A percentile compares a stretch with the other conserved stretches of the same genome.
Conservation (phyloP, 2,797 vertebrate species). For the Trachops cirrhosus region DNA sequence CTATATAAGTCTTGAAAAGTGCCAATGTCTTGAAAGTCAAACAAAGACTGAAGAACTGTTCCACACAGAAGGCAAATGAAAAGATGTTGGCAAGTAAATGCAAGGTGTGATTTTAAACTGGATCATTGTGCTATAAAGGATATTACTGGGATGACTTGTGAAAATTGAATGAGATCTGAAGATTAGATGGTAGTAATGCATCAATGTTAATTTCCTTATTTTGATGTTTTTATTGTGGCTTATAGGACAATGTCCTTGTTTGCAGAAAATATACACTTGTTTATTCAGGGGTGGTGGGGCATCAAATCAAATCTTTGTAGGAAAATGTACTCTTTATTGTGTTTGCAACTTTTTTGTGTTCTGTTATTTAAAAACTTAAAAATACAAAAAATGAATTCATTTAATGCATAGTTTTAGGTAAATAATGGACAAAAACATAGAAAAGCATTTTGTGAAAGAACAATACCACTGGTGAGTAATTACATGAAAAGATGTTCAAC, state of each 20-base stretch:
- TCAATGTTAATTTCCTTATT: conserved; percentile 12
- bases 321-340: background rate
- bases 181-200: background rate
- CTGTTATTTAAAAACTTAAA: background rate
- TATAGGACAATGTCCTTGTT: background rate
- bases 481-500: background rate
- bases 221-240: background rate
- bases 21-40: background rate
- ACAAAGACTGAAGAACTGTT: background rate
- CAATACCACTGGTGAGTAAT: background rate
- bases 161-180: background rate
- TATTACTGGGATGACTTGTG: background rate
- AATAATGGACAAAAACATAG: background rate
- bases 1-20: background rate
- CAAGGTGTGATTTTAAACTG: background rate
- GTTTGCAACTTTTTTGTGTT: background rate
- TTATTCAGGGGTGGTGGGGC: background rate
- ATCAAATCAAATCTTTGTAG: background rate
- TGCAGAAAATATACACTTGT: background rate
- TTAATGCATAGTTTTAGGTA: background rate
- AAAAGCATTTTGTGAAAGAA: background rate
- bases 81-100: background rate
- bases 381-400: background rate
- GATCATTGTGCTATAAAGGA: background rate
- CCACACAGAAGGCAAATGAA: background rate